Percentiles rank a stretch among this genome's conserved stretches.
Evolutionary conservation across 2,797 vertebrate species (phyloP).

Genomic region (Falco cherrug): DNA sequence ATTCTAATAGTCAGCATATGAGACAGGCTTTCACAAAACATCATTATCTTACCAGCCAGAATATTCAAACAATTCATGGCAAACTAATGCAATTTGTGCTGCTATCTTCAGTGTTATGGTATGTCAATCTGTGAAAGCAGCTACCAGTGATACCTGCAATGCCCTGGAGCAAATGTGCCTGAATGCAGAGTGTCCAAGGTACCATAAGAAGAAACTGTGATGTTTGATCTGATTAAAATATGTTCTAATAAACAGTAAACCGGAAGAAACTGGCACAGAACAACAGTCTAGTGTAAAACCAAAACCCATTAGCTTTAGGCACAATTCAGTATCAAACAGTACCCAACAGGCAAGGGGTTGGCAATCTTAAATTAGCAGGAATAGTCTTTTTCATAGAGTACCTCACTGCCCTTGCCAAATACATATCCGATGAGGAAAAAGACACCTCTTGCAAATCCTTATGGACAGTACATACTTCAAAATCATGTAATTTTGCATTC

Average conservation of each 20-base stretch:
- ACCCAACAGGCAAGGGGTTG: background rate
- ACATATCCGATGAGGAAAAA: background rate
- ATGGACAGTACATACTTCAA: background rate
- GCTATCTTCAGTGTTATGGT: background rate
- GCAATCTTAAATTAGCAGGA: background rate
- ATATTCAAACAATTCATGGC: constrained; percentile 30
- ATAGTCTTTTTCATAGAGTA: background rate
- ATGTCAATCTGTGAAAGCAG: constrained; percentile 2
- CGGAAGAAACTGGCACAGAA: background rate
- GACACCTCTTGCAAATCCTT: background rate
- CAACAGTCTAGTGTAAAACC: background rate
- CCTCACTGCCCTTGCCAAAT: background rate
- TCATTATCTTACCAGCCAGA: constrained; percentile 10
- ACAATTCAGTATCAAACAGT: background rate
- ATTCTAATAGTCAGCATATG: constrained; percentile 18
- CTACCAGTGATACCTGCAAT: background rate
- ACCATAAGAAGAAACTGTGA: background rate
- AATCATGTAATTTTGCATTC: background rate
- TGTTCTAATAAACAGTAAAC: background rate
- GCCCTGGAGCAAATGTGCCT: constrained; percentile 9
- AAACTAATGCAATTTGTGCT: constrained; percentile 31
- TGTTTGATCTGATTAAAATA: constrained; percentile 29
- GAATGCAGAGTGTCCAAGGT: background rate
- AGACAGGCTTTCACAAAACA: constrained; percentile 29
- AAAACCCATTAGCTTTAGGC: background rate